These are phyloP conservation scores for Choristoneura fumiferana DNA, from an alignment of 1,140 invertebrate genomes.

Conservation along the genomic window DNA sequence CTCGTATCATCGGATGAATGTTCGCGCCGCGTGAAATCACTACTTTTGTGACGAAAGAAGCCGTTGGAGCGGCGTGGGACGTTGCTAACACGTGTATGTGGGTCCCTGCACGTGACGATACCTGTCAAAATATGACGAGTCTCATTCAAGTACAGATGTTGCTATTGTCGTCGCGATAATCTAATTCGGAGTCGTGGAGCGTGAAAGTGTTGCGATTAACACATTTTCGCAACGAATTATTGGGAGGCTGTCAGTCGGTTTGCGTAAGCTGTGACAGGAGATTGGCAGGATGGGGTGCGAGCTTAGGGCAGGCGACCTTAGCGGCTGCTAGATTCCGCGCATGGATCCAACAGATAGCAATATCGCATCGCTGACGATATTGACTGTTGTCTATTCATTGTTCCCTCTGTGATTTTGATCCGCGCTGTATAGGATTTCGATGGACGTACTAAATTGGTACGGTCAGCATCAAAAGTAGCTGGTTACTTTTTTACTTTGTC, in stretches of 20 bases:
- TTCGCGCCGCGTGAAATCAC: conserved; percentile 75
- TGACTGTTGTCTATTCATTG: conserved; percentile 10
- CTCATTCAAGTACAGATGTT: conserved; percentile 67
- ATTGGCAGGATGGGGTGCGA: conserved; percentile 62
- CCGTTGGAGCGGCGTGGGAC: conserved; percentile 40
- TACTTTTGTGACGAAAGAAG: conserved; percentile 56
- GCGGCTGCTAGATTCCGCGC: conserved; percentile 25
- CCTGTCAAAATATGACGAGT: conserved; percentile 76
- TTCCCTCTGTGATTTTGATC: neutral
- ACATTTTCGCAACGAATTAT: conserved; percentile 75
- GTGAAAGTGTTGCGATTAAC: conserved; percentile 74
- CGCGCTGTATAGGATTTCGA: no score
- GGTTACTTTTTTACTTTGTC: no score
- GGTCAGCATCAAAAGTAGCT: no score
- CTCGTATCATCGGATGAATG: conserved; percentile 68
- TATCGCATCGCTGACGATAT: conserved; percentile 23
- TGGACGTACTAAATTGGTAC: no score
- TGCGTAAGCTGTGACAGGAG: conserved; percentile 75
- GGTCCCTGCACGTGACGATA: conserved; percentile 56
- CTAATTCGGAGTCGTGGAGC: conserved; percentile 68
- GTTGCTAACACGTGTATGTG: conserved; percentile 66
- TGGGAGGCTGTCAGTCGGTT: conserved; percentile 68
- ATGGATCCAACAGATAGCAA: conserved; percentile 40
- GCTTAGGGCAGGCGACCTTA: conserved; percentile 23
- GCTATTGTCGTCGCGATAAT: conserved; percentile 68